Conservation (phyloP, 2,888 invertebrate species). For the Baronia brevicornis region DNA sequence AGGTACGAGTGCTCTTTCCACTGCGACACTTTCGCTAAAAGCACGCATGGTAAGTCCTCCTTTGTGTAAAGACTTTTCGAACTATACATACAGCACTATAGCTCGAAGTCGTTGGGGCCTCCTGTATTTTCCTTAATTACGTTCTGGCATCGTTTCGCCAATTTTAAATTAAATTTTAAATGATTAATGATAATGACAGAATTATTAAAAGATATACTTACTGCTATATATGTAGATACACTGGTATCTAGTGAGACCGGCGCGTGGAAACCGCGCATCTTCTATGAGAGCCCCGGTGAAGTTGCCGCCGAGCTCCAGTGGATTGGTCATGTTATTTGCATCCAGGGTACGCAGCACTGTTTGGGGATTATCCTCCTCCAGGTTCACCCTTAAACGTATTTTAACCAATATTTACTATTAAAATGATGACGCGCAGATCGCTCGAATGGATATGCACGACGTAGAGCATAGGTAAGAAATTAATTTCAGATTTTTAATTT, state of each 20-base stretch:
- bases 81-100: too few relatives aligned
- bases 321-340: constrained; percentile 20
- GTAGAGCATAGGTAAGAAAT: too few relatives aligned
- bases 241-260: constrained; percentile 46
- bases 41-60: too few relatives aligned
- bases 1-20: too few relatives aligned
- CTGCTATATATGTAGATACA: constrained; percentile 68
- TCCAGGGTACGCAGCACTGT: constrained; percentile 20
- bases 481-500: too few relatives aligned
- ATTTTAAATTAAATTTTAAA: neutral
- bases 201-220: constrained; percentile 23
- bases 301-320: constrained; percentile 24
- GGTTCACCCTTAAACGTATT: constrained; percentile 72
- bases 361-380: constrained; percentile 54
- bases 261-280: constrained; percentile 21
- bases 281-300: constrained; percentile 30
- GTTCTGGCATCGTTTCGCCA: too few relatives aligned
- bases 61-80: too few relatives aligned
- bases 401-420: neutral
- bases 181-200: neutral
- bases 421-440: too few relatives aligned
- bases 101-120: too few relatives aligned
- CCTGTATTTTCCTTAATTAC: too few relatives aligned
- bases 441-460: too few relatives aligned
- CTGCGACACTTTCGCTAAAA: too few relatives aligned